Base-by-base conservation (phyloP, 2,888 invertebrate genomes). In the Deroplatys truncata region DNA sequence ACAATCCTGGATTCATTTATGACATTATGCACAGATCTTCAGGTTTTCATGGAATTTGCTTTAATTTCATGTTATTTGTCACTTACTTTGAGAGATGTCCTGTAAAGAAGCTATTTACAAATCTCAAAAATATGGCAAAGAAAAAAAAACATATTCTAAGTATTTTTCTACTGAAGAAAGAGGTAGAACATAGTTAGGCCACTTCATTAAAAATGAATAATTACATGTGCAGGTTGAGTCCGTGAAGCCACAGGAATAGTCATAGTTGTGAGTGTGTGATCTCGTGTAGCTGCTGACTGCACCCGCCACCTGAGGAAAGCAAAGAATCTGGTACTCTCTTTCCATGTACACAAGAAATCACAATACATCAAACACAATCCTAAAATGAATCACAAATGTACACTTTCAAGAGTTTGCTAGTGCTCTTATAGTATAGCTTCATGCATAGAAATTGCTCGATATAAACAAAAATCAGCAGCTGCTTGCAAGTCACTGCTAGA, bases 211-310 rank as follows among this genome's bases (percentile, higher is more conserved):
- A 72, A 20, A 0, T 56, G 7, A 3, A 56, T 72, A 7, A 72
- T 72, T 72, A 72, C 56, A 20, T 72, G 56, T 72, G 25, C 20
- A 72, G 16, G 56, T 20, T 72, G 56, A 72, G 56, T 72, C 20
- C 56, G 16, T 25, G 25, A 72, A 20, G 86, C 10, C 2, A n/a
- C 87, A 84, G 85, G 20, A 2, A 84, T 82, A 29, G 86, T 56
- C 56, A 89, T 28, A 25, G 49, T 72, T 9, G 84, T 87, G 28
- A 95, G 92, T 5, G 94, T 94, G 92, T 95, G 95, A 92, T 96
- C 96, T 91, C 96, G 93, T 0, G 96, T 96, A 82, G 95, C 95
- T 28, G 96, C 95, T n/a, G 95, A 95, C 92, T 95, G 94, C 28
- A 95, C 92, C 90, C 96, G 93, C 96, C 96, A 96, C 90, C 94